phyloP scores from a whole-genome alignment of 2,888 invertebrate genomes.

The Venustoraphidia nigricollis region DNA sequence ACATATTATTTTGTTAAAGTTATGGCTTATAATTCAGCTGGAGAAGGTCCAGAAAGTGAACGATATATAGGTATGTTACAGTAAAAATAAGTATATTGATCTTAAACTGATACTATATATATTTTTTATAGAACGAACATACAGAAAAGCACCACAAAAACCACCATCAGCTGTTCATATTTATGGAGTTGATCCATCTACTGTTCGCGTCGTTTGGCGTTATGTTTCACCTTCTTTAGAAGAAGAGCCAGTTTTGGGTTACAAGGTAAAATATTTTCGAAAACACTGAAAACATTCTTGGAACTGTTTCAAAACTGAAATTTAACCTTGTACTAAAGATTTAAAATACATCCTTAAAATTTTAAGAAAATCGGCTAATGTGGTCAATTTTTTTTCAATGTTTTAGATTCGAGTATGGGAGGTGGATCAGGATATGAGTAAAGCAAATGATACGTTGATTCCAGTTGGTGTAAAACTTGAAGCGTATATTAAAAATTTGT shows the following conservation, averaged over 20 bases:
- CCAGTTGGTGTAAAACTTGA: conserved; percentile 62
- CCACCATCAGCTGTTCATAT: conserved; percentile 87
- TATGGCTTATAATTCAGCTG: conserved; percentile 92
- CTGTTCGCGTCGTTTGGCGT: conserved; percentile 80
- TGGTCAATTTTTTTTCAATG: conserved; percentile 3
- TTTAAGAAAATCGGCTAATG: too few species aligned
- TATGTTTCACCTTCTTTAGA: conserved; percentile 80
- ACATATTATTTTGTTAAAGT: conserved; percentile 85
- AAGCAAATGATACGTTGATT: conserved; percentile 72
- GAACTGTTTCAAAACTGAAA: too few species aligned
- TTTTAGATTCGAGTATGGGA: conserved; percentile 82
- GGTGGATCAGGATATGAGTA: conserved; percentile 84
- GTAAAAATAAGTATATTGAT: background rate
- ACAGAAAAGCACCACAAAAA: conserved; percentile 82
- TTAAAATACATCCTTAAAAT: too few species aligned
- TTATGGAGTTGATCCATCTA: conserved; percentile 68
- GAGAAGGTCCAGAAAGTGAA: conserved; percentile 92
- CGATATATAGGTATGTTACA: conserved; percentile 45
- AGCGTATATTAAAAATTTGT: conserved; percentile 55
- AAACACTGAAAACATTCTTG: too few species aligned
- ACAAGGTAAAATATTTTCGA: conserved; percentile 44
- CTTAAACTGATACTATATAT: background rate
- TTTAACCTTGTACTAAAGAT: too few species aligned
- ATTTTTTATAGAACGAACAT: conserved; percentile 53
- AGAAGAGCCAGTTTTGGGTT: conserved; percentile 89